Conservation (phyloP, 2,888 invertebrate species). For the Aphodius sticticus region DNA sequence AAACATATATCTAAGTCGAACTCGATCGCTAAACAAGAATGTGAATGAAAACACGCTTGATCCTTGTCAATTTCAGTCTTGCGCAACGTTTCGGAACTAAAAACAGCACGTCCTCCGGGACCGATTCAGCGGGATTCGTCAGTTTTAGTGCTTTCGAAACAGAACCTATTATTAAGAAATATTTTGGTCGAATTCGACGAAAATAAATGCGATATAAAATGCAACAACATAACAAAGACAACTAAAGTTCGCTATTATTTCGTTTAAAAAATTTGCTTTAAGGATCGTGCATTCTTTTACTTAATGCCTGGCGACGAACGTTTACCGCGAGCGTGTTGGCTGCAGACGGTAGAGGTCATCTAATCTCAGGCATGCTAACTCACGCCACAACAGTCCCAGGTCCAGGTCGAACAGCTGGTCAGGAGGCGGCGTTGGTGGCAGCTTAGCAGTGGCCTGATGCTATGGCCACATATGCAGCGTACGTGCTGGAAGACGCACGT, state of each 20-base stretch:
- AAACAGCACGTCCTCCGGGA: not conserved
- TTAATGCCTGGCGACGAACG: not conserved
- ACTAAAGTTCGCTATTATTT: slow-evolving; percentile 45
- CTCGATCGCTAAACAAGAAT: slow-evolving; percentile 16
- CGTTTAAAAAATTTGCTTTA: slow-evolving; percentile 23
- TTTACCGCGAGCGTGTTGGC: slow-evolving; percentile 59
- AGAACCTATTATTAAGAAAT: slow-evolving; percentile 9
- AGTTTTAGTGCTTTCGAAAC: not conserved
- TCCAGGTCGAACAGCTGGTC: slow-evolving; percentile 52
- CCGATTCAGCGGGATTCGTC: no score
- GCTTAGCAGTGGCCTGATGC: slow-evolving; percentile 69
- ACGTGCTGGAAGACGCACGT: slow-evolving; percentile 71
- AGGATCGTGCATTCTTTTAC: not conserved
- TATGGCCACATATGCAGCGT: slow-evolving; percentile 83
- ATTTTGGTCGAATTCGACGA: slow-evolving; percentile 12
- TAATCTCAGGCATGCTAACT: slow-evolving; percentile 59
- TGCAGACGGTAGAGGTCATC: slow-evolving; percentile 61
- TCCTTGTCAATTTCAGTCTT: slow-evolving; percentile 9
- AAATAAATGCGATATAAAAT: slow-evolving; percentile 57
- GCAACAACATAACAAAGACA: slow-evolving; percentile 61
- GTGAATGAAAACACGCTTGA: not conserved
- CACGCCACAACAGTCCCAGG: slow-evolving; percentile 60
- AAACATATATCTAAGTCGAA: slow-evolving; percentile 48
- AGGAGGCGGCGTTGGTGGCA: slow-evolving; percentile 49
- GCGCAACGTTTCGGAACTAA: not conserved